phyloP scores from a whole-genome alignment of 2,113 vertebrate genomes.

The Todiramphus saurophagus region DNA sequence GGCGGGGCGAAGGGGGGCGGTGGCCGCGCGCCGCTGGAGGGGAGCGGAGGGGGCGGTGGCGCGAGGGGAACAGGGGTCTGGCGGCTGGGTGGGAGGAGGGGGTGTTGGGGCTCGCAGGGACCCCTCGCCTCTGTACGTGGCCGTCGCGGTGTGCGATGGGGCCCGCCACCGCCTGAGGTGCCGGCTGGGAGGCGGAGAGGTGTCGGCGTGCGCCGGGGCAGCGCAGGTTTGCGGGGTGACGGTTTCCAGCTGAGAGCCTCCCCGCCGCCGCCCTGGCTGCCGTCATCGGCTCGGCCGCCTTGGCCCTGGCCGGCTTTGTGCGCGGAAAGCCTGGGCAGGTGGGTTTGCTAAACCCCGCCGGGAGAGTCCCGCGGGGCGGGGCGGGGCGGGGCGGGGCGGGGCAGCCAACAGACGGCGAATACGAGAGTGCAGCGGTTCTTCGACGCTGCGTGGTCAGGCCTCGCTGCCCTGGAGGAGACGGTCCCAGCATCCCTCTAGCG shows the following conservation, averaged over 20 bases:
- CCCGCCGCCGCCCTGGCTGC: too few species aligned
- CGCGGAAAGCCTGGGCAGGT: neutral
- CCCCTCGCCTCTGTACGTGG: neutral
- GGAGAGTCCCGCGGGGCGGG: neutral
- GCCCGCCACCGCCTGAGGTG: neutral
- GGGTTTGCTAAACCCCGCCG: too few species aligned
- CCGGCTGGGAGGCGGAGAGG: neutral
- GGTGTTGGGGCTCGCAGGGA: neutral
- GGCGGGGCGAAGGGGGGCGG: neutral
- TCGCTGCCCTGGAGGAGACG: fast-evolving
- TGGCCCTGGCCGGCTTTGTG: neutral
- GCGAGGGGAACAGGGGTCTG: too few species aligned
- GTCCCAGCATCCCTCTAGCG: neutral
- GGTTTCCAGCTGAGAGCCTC: neutral
- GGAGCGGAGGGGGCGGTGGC: too few species aligned
- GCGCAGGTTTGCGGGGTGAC: fast-evolving
- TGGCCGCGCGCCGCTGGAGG: too few species aligned
- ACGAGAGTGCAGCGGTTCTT: neutral
- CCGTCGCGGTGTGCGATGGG: fast-evolving
- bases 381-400: too few species aligned
- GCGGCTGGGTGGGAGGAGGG: too few species aligned
- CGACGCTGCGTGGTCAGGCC: fast-evolving
- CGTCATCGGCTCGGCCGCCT: fast-evolving
- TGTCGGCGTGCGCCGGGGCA: neutral
- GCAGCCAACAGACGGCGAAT: neutral